Evolutionary conservation across 1,140 invertebrate genomes (phyloP), one percentile per base, ranked within the genome.

Genomic region (Caenorhabditis latens): DNA sequence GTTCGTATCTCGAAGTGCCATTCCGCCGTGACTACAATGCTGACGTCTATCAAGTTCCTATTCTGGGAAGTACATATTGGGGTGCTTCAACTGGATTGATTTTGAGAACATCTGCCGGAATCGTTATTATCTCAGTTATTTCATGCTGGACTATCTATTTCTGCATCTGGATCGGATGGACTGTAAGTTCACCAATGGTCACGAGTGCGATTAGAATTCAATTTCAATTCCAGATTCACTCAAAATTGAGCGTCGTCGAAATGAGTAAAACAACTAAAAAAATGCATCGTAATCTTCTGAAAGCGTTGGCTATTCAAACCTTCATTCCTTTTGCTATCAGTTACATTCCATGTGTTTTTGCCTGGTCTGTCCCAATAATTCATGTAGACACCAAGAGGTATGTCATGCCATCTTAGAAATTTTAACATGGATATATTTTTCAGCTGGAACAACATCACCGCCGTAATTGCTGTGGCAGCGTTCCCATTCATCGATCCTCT

Each of bases 81-180:
- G 71, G 71, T 21, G 71, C 71, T 21, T 79, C 71, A 1, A 79
- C 71, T n/a, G 40, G 40, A 79, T n/a, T 79, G 19, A 79, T 79
- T 24, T 4, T 50, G 42, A 14, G 65, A 46, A 71, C 65, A n/a
- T 79, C 71, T 19, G 46, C 71, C 4, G 71, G 71, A 50, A 79
- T 79, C 7, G 21, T 79, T n/a, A 79, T 79, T 24, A 79, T 79
- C 24, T 79, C 71, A 14, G 21, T 79, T 11, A 79, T 79, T 50
- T 79, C 71, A 4, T 79, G 71, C 21, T 79, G 43, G 46, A 79
- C 71, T 13, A 79, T 79, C 32, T 79, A 79, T n/a, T 79, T 79
- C 40, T 79, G 71, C n/a, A 50, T 79, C 5, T 79, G 71, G 71
- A 79, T 50, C 24, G 71, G 71, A 50, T 79, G 71, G 71, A 79